Evolutionary conservation across 2,888 invertebrate species (phyloP).

Genomic region (Ligdia adustata): DNA sequence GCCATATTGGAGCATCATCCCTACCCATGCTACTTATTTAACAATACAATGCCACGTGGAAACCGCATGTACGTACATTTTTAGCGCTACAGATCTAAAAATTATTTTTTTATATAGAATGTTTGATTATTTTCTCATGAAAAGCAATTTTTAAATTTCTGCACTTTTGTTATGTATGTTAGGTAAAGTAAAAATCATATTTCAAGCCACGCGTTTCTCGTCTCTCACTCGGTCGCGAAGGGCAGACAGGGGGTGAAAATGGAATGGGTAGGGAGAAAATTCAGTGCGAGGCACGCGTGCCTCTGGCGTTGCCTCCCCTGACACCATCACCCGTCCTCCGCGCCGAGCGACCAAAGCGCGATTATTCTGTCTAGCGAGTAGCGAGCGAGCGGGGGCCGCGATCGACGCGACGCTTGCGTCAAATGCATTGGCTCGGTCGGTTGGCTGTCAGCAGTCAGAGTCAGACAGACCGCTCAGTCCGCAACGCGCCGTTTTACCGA

Average conservation of each 20-base stretch:
- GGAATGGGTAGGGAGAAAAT: conserved; percentile 24
- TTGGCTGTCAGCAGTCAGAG: conserved; percentile 6
- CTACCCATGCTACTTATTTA: conserved; percentile 41
- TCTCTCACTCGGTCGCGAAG: conserved; percentile 32
- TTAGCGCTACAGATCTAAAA: too few species aligned
- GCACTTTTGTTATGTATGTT: too few species aligned
- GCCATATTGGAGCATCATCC: conserved; percentile 37
- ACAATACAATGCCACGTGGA: conserved; percentile 59
- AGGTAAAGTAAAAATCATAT: conserved; percentile 10
- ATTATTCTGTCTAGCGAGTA: conserved; percentile 80
- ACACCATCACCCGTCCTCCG: conserved; percentile 39
- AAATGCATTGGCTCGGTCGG: conserved; percentile 42
- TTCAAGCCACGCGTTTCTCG: conserved; percentile 23
- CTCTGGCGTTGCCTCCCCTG: conserved; percentile 28
- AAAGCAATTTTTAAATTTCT: too few species aligned
- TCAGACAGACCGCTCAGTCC: conserved; percentile 53
- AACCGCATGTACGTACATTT: conserved; percentile 25
- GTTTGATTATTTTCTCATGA: too few species aligned
- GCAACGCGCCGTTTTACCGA: conserved; percentile 66
- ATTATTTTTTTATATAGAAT: too few species aligned
- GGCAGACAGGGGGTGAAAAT: conserved; percentile 38
- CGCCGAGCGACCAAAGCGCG: conserved; percentile 53
- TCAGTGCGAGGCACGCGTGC: conserved; percentile 16
- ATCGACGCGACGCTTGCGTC: conserved; percentile 64
- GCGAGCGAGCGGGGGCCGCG: conserved; percentile 60